Evolutionary conservation across 2,888 invertebrate genomes (phyloP).

Genomic region (Siphlonurus alternatus): DNA sequence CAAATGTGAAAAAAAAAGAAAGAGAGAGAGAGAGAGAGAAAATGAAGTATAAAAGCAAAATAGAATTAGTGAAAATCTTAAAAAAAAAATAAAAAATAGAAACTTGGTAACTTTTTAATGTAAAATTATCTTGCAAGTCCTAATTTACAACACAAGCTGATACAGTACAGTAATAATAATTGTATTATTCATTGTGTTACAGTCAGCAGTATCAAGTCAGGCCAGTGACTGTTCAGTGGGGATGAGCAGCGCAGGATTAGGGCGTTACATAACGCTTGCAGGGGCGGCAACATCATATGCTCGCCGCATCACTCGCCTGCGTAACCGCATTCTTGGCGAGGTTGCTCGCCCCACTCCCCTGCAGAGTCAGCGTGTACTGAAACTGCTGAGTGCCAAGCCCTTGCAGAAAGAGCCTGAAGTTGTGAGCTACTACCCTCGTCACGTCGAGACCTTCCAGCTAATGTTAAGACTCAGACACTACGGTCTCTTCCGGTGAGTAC

Average conservation of each 20-base stretch:
- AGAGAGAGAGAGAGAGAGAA: too few species aligned
- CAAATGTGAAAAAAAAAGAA: too few species aligned
- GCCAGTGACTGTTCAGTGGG: too few species aligned
- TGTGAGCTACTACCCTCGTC: constrained; percentile 72
- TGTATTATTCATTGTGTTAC: too few species aligned
- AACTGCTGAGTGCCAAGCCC: constrained; percentile 59
- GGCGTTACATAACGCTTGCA: constrained; percentile 43
- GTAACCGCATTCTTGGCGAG: constrained; percentile 79
- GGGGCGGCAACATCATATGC: constrained; percentile 64
- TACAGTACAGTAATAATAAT: too few species aligned
- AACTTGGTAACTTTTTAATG: too few species aligned
- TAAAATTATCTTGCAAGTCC: too few species aligned
- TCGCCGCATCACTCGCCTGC: constrained; percentile 65
- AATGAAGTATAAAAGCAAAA: too few species aligned
- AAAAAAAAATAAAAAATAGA: too few species aligned
- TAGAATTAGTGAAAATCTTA: too few species aligned
- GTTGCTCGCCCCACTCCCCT: constrained; percentile 52
- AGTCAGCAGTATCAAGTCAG: too few species aligned
- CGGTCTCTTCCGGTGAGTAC: constrained; percentile 45
- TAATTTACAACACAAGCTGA: too few species aligned
- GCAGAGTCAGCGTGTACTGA: constrained; percentile 34
- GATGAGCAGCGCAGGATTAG: not conserved
- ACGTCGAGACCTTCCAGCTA: constrained; percentile 53
- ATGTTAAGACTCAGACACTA: constrained; percentile 57
- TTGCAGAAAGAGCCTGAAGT: constrained; percentile 52